phyloP scores from a whole-genome alignment of 2,113 vertebrate genomes.

The Cynopterus brachyotis region DNA sequence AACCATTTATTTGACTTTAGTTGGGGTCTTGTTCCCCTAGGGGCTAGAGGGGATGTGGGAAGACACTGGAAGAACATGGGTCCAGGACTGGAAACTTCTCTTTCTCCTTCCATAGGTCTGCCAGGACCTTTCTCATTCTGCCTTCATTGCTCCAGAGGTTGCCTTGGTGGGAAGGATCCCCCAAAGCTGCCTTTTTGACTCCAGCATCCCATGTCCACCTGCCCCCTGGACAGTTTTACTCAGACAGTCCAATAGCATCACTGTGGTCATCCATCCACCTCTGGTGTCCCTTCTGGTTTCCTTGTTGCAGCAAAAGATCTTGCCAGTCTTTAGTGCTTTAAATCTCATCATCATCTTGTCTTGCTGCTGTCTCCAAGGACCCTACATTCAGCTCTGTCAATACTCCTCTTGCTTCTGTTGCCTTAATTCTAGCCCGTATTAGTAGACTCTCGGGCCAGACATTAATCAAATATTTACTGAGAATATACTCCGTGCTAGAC shows the following conservation, averaged over 20 bases:
- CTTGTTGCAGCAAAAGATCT: background rate
- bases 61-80: background rate
- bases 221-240: background rate
- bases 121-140: background rate
- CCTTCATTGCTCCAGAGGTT: background rate
- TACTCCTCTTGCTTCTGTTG: background rate
- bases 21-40: background rate
- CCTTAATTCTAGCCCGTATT: background rate
- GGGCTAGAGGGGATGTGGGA: background rate
- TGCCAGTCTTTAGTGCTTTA: background rate
- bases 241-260: background rate
- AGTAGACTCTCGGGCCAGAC: background rate
- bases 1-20: background rate
- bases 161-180: background rate
- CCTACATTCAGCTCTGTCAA: accelerated
- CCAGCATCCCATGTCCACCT: background rate
- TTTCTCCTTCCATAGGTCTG: background rate
- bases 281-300: background rate
- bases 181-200: background rate
- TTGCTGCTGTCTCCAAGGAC: background rate
- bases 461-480: background rate
- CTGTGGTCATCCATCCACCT: background rate
- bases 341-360: accelerated
- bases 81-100: background rate
- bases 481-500: background rate